phyloP scores from a whole-genome alignment of 2,888 invertebrate genomes.

The Augiades crinisus region DNA sequence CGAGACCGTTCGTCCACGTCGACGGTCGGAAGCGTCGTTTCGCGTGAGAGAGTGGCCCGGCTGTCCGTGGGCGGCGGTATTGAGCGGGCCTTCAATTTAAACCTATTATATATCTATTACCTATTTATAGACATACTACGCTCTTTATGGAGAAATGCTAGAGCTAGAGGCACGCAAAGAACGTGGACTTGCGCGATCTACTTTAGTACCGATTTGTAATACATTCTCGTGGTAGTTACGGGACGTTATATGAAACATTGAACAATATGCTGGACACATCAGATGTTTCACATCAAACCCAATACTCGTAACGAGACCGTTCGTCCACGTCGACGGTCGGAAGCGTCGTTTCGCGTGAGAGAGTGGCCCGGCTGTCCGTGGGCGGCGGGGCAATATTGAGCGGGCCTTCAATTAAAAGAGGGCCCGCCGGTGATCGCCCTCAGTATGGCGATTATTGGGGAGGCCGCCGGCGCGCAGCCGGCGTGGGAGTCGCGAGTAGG shows the following conservation, averaged over 20 bases:
- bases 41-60: slow-evolving; percentile 19
- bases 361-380: slow-evolving; percentile 26
- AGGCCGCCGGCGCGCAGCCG: slow-evolving; percentile 17
- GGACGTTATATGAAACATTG: no score
- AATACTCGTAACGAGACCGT: not conserved
- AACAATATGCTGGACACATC: no score
- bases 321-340: not conserved
- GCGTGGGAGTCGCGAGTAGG: slow-evolving; percentile 37
- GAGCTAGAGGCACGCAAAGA: no score
- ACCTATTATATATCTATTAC: no score
- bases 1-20: not conserved
- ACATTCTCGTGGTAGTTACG: no score
- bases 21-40: not conserved
- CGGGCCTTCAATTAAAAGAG: slow-evolving; percentile 33
- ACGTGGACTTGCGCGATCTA: no score
- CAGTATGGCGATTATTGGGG: slow-evolving; percentile 25
- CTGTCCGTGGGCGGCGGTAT: slow-evolving; percentile 28
- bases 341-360: slow-evolving; percentile 9
- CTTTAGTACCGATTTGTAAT: no score
- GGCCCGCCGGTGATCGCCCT: slow-evolving; percentile 33
- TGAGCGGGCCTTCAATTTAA: slow-evolving; percentile 32
- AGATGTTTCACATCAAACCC: not conserved
- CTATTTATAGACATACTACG: no score
- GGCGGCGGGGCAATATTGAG: slow-evolving; percentile 26
- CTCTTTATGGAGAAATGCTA: no score